Percentiles rank a stretch among this genome's conserved stretches.
Conservation (phyloP, 2,888 invertebrate genomes). For the Dione juno region DNA sequence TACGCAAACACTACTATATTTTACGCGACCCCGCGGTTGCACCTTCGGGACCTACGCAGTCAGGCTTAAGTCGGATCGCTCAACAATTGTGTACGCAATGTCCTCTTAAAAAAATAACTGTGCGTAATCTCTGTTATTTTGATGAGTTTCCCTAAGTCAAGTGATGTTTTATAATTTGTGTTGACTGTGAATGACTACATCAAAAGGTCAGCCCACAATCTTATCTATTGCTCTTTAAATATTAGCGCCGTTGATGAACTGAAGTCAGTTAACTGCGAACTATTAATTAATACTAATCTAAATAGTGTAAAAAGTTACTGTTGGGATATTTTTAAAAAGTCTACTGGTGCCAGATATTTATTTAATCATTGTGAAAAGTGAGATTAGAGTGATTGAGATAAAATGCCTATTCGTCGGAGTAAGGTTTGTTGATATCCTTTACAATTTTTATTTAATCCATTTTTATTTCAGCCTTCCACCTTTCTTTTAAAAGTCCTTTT, state of each 20-base stretch:
- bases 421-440: constrained; percentile 61
- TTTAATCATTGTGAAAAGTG: constrained; percentile 47
- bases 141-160: constrained; percentile 66
- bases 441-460: neutral
- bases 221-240: constrained; percentile 80
- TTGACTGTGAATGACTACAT: constrained; percentile 74
- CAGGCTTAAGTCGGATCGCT: constrained; percentile 49
- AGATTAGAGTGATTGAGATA: constrained; percentile 47
- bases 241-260: constrained; percentile 76
- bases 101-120: constrained; percentile 55
- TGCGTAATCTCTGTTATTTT: constrained; percentile 70
- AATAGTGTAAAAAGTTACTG: constrained; percentile 49
- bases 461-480: neutral
- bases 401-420: constrained; percentile 79
- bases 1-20: constrained; percentile 51
- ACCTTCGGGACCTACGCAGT: constrained; percentile 55
- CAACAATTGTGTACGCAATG: constrained; percentile 54
- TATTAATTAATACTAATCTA: constrained; percentile 61
- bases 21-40: constrained; percentile 61
- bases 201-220: constrained; percentile 76
- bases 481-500: neutral
- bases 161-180: constrained; percentile 72
- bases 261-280: constrained; percentile 77
- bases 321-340: constrained; percentile 16
- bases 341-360: constrained; percentile 10